Conservation (phyloP, 1,140 invertebrate species). For the Orchesella cincta region DNA sequence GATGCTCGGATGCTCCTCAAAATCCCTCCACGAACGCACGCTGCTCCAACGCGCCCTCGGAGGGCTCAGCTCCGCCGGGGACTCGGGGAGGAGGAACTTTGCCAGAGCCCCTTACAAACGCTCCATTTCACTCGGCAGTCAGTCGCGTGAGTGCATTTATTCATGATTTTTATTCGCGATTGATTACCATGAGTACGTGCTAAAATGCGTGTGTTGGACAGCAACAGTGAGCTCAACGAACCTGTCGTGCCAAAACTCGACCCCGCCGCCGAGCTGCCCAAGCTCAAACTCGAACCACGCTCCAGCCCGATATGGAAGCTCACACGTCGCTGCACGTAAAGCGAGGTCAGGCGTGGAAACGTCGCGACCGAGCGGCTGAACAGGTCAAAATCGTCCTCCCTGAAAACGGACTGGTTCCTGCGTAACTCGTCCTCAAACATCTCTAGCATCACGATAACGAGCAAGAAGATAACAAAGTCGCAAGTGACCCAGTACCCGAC, state of each 20-base stretch:
- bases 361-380: too few relatives aligned
- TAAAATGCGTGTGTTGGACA: too few relatives aligned
- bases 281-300: too few relatives aligned
- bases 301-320: too few relatives aligned
- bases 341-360: too few relatives aligned
- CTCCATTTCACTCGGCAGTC: conserved; percentile 1
- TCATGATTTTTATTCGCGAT: too few relatives aligned
- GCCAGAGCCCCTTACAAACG: conserved; percentile 1
- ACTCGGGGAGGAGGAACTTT: not conserved
- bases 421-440: conserved; percentile 13
- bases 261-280: too few relatives aligned
- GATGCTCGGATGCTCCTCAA: not conserved
- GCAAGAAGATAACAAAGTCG: not conserved
- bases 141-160: not conserved
- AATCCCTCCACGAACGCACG: not conserved
- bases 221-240: not conserved
- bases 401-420: conserved; percentile 29
- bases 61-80: not conserved
- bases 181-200: too few relatives aligned
- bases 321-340: too few relatives aligned
- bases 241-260: not conserved
- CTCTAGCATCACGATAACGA: conserved; percentile 12
- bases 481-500: conserved; percentile 8
- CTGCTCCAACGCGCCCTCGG: too few relatives aligned
- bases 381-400: not conserved